Percentiles rank a stretch among this genome's conserved stretches.
Conservation (phyloP, 2,888 invertebrate species). For the Limnephilus rhombicus region DNA sequence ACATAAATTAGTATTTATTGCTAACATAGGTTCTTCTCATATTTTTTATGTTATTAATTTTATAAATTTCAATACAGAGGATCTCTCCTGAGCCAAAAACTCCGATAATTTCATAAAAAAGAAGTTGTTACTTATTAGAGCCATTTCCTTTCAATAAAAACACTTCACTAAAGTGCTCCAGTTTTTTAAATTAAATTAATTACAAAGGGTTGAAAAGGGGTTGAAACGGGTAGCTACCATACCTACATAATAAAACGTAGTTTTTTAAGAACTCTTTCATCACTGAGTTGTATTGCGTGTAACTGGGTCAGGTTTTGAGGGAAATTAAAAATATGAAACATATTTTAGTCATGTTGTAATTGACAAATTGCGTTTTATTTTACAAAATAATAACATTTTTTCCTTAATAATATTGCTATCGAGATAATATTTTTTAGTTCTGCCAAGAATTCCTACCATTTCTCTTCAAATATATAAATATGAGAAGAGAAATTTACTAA, state of each 20-base stretch:
- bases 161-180: neutral
- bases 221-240: neutral
- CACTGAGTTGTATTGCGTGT: neutral
- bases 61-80: too few species aligned
- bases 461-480: too few species aligned
- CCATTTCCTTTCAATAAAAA: neutral
- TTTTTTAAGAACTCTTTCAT: neutral
- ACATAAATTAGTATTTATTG: neutral
- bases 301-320: neutral
- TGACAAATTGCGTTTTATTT: neutral
- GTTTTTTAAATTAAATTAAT: conserved; percentile 24
- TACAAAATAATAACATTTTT: too few species aligned
- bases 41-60: neutral
- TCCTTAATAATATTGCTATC: too few species aligned
- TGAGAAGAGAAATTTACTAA: too few species aligned
- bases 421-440: too few species aligned
- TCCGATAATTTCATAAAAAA: neutral
- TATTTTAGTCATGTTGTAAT: neutral
- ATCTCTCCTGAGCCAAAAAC: neutral
- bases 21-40: neutral
- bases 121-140: neutral
- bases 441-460: too few species aligned
- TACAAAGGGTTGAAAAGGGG: neutral
- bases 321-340: neutral
- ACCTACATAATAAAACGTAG: neutral